Base-by-base conservation (phyloP, 2,888 invertebrate genomes). In the Lumbricus terrestris region DNA sequence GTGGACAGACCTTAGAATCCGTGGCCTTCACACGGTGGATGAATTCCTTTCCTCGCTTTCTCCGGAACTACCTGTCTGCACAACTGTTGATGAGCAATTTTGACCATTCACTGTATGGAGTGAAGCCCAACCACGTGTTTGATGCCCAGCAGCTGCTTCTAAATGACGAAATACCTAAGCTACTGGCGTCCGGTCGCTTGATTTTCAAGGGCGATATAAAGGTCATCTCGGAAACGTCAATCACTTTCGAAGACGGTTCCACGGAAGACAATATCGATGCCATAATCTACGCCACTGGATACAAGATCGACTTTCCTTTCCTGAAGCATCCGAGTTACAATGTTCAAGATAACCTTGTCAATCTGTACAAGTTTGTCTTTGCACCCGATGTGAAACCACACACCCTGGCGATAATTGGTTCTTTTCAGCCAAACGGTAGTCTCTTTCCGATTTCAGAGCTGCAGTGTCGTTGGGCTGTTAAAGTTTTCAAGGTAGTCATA, bases 401-500 rank as follows among this genome's bases (percentile, higher is more conserved):
- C 23, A 88, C 89, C 0, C 92, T 95, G 88, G 95, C 95, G 40
- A 93, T 95, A 34, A 94, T 96, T 90, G 95, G 95, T 13, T 94
- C 94, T 90, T 92, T 95, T 34, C 95, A 95, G 93, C 95, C 95
- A 0, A 92, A 94, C 33, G 95, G 96, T 20, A 94, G 95, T 8
- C 93, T 96, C 29, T 94, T 95, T 93, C 95, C 95, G 0, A 94
- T 95, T 2, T 93, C 94, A 33, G 96, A 96, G 92, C 92, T 95
- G 92, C 96, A 96, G 92, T 94, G 95, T 54, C 93, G 95, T 18
- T 94, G 95, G 92, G 95, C 95, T 85, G 93, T 93, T 0, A 93
- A 93, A 83, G 93, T 95, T 18, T 94, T n/a, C n/a, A n/a, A n/a
- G n/a, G n/a, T n/a, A n/a, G n/a, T n/a, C n/a, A n/a, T n/a, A n/a